Percentiles rank a stretch among this genome's conserved stretches.
Conservation (phyloP, 2,888 invertebrate genomes). For the Brassicogethes aeneus region DNA sequence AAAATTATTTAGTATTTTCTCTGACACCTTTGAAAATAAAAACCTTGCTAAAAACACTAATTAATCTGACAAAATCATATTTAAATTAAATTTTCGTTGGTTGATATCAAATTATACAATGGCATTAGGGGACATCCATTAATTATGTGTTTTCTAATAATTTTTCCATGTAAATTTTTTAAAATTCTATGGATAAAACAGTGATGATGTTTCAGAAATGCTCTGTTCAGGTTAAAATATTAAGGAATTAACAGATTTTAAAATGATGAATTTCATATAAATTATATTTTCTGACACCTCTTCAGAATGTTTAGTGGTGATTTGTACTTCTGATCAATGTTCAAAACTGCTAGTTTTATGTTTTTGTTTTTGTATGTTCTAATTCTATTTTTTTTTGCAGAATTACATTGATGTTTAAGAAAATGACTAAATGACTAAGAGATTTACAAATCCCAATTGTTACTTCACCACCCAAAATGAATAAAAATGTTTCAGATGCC, state of each 20-base stretch:
- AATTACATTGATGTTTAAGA: conserved; percentile 96
- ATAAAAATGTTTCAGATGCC: no score
- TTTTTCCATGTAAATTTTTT: no score
- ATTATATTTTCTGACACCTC: conserved; percentile 36
- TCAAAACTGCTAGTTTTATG: neutral
- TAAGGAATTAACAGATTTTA: neutral
- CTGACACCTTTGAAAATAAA: conserved; percentile 31
- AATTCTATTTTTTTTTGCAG: conserved; percentile 33
- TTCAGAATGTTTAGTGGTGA: conserved; percentile 35
- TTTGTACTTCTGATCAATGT: conserved; percentile 11
- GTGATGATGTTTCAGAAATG: conserved; percentile 97
- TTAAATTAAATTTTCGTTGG: no score
- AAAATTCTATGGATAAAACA: conserved; percentile 95
- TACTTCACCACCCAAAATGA: no score
- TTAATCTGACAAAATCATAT: no score
- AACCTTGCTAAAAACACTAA: no score
- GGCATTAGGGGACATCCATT: no score
- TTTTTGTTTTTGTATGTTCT: neutral
- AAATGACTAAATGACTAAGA: conserved; percentile 95
- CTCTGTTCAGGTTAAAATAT: conserved; percentile 69
- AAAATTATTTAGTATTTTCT: conserved; percentile 20
- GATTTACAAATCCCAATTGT: conserved; percentile 99
- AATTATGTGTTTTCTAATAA: no score
- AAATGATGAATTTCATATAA: neutral
- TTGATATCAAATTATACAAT: no score